Evolutionary conservation across 2,797 vertebrate species (phyloP), one percentile per base, ranked within the genome.

Genomic region (Valencia hispanica): DNA sequence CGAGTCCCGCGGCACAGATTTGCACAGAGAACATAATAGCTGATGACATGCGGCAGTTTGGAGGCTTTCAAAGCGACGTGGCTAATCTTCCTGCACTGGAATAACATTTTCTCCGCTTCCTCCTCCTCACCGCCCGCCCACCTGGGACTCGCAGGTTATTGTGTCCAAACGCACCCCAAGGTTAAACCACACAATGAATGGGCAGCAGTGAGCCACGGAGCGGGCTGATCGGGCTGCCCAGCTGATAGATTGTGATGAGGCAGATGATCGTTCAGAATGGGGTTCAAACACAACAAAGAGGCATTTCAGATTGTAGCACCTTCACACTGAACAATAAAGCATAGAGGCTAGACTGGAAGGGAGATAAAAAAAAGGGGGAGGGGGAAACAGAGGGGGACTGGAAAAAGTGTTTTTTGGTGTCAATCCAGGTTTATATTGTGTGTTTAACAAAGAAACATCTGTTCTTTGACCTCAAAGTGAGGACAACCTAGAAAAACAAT

Each of bases 41-140:
- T 73, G 87, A 85, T 87, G 85, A 84, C 85, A 89, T 63, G 78
- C 75, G 22, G 81, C 81, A 69, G 81, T 85, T 84, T 59, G 81
- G 70, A 80, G 81, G 80, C 84, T 81, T 88, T 86, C 72, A 84
- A 75, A 66, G 79, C 68, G 55, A 82, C 69, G 75, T 66, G 0
- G 79, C 82, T 85, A 86, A 85, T 89, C 88, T 82, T 75, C 82
- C 79, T 75, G 76, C 53, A 9, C 83, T 79, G 82, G 68, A 86
- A 86, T 68, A 81, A 84, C 80, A 80, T 84, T 82, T 55, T 83
- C 81, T 43, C 57, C 43, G 34, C 77, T 78, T 78, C 78, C 79
- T 84, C 75, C 53, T 77, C 61, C 73, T 68, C 70, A 9, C 51
- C 20, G 25, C 66, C 81, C 78, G 27, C 78, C 81, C 81, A 51